Evolutionary conservation across 2,797 vertebrate genomes (phyloP), one percentile per base, ranked within the genome.

Genomic region (Dermochelys coriacea): DNA sequence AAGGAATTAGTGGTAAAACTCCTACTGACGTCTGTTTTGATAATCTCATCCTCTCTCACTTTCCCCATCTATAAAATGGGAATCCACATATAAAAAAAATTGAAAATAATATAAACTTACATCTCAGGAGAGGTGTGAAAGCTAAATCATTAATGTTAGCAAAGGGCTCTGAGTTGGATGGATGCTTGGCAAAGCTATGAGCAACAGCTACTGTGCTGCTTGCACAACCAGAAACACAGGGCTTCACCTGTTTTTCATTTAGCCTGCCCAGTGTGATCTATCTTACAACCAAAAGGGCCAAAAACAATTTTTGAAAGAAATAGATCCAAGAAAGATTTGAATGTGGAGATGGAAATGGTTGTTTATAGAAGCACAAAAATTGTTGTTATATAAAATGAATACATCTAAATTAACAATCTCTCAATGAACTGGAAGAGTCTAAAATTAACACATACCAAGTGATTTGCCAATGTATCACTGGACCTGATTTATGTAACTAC

Each of bases 31-130:
- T 37, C 8, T 4, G 1, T 84, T 80, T 50, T 47, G 45, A 54
- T 92, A 91, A 18, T 64, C 68, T 80, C 71, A 29, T 15, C 91
- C 6, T 64, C 89, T 92, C 75, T 52, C 37, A 82, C 59, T 61
- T 92, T 57, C 68, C 80, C n/a, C 18, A 8, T 3, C 3, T 34
- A 34, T 4, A 49, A 59, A 88, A 21, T 52, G 51, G 51, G 51
- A 52, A 52, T 52, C 51, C 51, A 52, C 18, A 52, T 21, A 18
- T 52, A 41, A 41, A 19, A 52, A 52, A 52, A 52, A 52, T 8
- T 18, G 16, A 52, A 52, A 52, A 54, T 54, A 54, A 54, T 25
- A 54, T 54, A 91, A 93, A 82, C 61, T 52, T 47, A 88, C 18
- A n/a, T 86, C 41, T 57, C 8, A 78, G n/a, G 11, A 52, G 18